Base-by-base conservation (phyloP, 2,113 vertebrate genomes). In the Emydura subglobosa region DNA sequence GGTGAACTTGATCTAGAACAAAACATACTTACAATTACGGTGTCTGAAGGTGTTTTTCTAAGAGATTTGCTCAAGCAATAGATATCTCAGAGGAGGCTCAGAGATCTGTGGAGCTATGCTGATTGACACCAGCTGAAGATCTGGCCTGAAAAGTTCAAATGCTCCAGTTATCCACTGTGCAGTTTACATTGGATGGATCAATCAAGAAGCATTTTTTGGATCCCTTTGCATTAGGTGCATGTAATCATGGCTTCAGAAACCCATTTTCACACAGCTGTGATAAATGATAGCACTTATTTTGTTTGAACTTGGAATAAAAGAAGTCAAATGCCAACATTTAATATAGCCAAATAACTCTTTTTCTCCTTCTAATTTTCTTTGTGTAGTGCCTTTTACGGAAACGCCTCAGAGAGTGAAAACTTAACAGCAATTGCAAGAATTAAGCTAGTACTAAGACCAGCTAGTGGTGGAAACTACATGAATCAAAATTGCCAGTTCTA, bases 11-110 rank as follows among this genome's bases (percentile, higher is more conserved):
- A 27, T 78, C 65, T 39, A 7, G 61, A n/a, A n/a, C 61, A 68
- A 68, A 68, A 68, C 31, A n/a, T 34, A 17, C 31, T 29, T 7
- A 34, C 19, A n/a, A 68, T 68, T n/a, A n/a, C 34, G 0, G 2
- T 65, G 44, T 42, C 47, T 47, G 5, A 19, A 17, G 39, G 82
- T 81, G 14, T 6, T 47, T 47, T 34, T 93, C 49, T 4, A 6
- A 88, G 89, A n/a, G 1, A 0, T 25, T 27, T 29, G 72, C 21
- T 2, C 25, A 79, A 0, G 24, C 3, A 65, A 47, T n/a, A n/a
- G n/a, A n/a, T 79, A 92, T 91, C 82, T 4, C 57, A 74, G 31
- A 31, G 31, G 65, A 49, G 47, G 91, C 83, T 90, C 50, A 25
- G 42, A 51, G 91, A 47, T 68, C 47, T 2, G 8, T 81, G 39